Evolutionary conservation across 2,797 vertebrate species (phyloP).

Genomic region (Lophura swinhoii): DNA sequence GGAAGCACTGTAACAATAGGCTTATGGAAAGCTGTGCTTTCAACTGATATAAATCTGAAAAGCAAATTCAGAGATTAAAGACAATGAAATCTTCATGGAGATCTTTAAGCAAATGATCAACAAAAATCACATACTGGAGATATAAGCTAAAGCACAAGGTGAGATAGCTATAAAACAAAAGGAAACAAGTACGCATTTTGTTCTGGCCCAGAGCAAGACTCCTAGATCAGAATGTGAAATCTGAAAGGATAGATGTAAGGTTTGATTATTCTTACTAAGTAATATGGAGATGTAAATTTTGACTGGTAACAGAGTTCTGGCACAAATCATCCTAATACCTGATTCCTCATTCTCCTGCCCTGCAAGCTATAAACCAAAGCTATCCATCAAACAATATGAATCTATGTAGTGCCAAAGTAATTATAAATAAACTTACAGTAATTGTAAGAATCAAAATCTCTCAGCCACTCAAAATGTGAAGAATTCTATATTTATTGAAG

Average conservation of each 20-base stretch:
- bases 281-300: background rate
- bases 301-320: background rate
- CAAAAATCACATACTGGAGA: background rate
- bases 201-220: background rate
- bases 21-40: background rate
- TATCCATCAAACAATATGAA: background rate
- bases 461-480: background rate
- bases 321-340: background rate
- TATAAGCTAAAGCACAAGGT: background rate
- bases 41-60: background rate
- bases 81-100: background rate
- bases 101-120: background rate
- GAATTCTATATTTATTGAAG: background rate
- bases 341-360: accelerated
- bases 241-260: background rate
- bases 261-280: background rate
- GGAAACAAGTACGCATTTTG: background rate
- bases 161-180: background rate
- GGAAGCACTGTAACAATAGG: background rate
- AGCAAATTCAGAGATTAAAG: constrained; percentile 14
- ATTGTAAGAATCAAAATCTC: background rate
- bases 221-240: background rate
- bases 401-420: background rate
- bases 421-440: background rate
- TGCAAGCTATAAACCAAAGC: background rate